Evolutionary conservation across 2,113 vertebrate genomes (phyloP), one percentile per base, ranked within the genome.

Genomic region (Paradoxurus hermaphroditus): DNA sequence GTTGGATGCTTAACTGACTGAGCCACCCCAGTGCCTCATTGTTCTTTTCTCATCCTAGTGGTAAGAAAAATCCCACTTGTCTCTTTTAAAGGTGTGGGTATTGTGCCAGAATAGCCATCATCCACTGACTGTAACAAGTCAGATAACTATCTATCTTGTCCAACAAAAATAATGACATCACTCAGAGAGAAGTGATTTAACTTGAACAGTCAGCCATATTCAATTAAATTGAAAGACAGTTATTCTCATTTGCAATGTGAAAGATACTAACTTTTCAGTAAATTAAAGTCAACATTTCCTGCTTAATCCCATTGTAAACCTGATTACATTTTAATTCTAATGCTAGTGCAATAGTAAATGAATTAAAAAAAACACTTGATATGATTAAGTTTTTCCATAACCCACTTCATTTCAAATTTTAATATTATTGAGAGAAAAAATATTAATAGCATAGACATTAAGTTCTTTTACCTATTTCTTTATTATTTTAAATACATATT

Each of bases 301-400:
- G 10, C 46, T 95, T 97, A 96, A 97, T 97, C 84, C 63, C 53
- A 67, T 81, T 97, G 49, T 86, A 97, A 97, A 97, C 92, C 5
- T 82, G 96, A 98, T 97, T 97, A 86, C 0, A 82, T 94, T 97
- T 96, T 59, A 98, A 97, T 97, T 77, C 56, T 98, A 97, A 97
- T 93, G 94, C 85, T 94, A 90, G 6, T 65, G 44, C 49, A 97
- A 83, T 25, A 62, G 90, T 9, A 96, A 97, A 72, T 95, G 6
- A 96, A 97, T 97, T 97, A 46, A 97, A 96, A 90, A 91, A 93
- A 95, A 86, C 65, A 97, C 12, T 68, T 36, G 95, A 72, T 97
- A 86, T 95, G 62, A 97, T 95, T 97, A 97, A 90, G 29, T 83
- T 82, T 73, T 79, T 87, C 14, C 63, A 29, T 89, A 92, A 86